Percentiles rank a stretch among this genome's conserved stretches.
Conservation (phyloP, 1,140 invertebrate genomes). For the Meloidogyne floridensis region DNA sequence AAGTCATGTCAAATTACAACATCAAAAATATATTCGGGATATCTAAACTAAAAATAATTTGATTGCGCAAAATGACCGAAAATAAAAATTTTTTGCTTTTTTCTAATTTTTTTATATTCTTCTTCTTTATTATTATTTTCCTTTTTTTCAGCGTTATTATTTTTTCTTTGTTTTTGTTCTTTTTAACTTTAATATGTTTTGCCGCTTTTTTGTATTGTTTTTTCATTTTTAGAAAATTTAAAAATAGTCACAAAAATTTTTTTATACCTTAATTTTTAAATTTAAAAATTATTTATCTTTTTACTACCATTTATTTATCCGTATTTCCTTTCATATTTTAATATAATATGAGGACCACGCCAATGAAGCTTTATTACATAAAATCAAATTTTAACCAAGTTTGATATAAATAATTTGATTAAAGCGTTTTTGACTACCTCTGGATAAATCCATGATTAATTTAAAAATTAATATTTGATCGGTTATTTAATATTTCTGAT, state of each 20-base stretch:
- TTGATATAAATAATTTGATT: no score
- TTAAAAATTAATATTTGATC: no score
- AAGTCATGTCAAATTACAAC: background rate
- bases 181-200: background rate
- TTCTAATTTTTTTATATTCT: background rate
- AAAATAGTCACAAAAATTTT: background rate
- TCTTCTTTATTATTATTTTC: background rate
- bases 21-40: background rate
- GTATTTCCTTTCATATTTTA: no score
- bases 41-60: background rate
- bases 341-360: no score
- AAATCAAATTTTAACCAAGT: no score
- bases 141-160: background rate
- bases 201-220: background rate
- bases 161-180: background rate
- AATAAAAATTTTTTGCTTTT: background rate
- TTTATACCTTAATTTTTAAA: background rate
- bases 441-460: no score
- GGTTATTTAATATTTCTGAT: no score
- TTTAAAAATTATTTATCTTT: background rate
- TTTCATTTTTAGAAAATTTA: background rate
- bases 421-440: no score
- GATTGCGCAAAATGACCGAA: conserved; percentile 4
- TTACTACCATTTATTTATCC: no score
- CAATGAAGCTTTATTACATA: no score